A percentile compares a stretch with the other conserved stretches of the same genome.
These are phyloP conservation scores for Lates japonicus DNA, from an alignment of 2,797 vertebrate genomes.

Conservation along the genomic window DNA sequence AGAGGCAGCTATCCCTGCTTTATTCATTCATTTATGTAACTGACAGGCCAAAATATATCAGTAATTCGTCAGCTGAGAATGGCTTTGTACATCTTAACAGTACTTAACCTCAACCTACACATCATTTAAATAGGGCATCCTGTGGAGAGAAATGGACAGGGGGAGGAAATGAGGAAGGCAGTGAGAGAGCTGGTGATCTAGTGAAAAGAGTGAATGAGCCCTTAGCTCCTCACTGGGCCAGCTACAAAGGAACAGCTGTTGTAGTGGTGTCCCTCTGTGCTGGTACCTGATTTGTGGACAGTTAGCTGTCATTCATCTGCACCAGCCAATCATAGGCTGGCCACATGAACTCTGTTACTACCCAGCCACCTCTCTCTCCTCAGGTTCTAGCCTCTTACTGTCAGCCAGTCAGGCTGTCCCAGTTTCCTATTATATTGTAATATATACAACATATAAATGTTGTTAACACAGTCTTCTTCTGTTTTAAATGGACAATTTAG, in stretches of 20 bases:
- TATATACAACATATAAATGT: background rate
- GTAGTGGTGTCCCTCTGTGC: slow-evolving; percentile 49
- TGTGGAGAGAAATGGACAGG: background rate
- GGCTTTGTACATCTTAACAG: background rate
- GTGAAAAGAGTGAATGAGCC: slow-evolving; percentile 44
- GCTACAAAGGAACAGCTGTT: slow-evolving; percentile 74
- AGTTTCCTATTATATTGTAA: background rate
- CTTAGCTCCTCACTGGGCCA: slow-evolving; percentile 53
- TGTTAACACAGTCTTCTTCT: background rate
- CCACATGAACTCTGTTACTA: slow-evolving; percentile 65
- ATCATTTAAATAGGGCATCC: background rate
- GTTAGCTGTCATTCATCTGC: slow-evolving; percentile 64
- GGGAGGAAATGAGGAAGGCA: slow-evolving; percentile 30
- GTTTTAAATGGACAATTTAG: background rate
- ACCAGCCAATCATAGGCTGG: slow-evolving; percentile 62
- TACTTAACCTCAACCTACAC: background rate
- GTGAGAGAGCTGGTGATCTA: slow-evolving; percentile 15
- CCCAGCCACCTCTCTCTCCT: slow-evolving; percentile 41
- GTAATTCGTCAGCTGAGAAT: background rate
- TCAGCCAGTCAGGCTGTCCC: background rate
- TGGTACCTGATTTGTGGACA: slow-evolving; percentile 49
- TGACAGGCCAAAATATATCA: background rate
- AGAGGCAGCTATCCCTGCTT: background rate
- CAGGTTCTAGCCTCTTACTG: slow-evolving; percentile 9
- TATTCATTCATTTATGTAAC: background rate